These are phyloP conservation scores for Ceratosolen solmsi DNA, from an alignment of 1,140 invertebrate genomes.

Conservation along the genomic window DNA sequence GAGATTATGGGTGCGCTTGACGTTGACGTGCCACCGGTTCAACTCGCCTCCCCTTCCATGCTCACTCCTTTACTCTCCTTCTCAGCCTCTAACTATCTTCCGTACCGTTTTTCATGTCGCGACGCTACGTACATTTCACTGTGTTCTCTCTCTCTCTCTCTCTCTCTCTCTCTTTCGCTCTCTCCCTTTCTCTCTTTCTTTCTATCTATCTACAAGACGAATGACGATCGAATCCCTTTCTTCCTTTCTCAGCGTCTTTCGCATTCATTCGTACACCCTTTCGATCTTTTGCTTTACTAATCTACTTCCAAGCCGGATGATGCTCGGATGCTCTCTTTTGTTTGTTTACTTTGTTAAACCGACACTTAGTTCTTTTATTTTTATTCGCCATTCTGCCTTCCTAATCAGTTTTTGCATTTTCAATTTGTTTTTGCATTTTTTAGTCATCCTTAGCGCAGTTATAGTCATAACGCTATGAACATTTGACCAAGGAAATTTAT, in stretches of 20 bases:
- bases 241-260: not conserved
- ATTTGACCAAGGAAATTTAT: too few relatives aligned
- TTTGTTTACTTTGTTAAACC: constrained; percentile 40
- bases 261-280: not conserved
- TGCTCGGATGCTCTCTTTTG: constrained; percentile 43
- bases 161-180: not conserved
- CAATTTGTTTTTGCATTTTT: not conserved
- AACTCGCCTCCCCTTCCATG: not conserved
- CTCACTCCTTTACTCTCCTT: constrained; percentile 1
- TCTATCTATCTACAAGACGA: not conserved
- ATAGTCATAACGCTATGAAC: too few relatives aligned
- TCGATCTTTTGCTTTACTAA: too few relatives aligned
- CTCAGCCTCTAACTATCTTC: not conserved
- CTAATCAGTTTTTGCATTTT: not conserved
- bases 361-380: constrained; percentile 4
- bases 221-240: too few relatives aligned
- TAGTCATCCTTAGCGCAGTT: not conserved
- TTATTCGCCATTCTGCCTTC: not conserved
- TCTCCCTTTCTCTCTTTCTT: not conserved
- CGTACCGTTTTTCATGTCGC: not conserved
- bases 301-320: constrained; percentile 40
- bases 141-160: not conserved
- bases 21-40: constrained; percentile 59
- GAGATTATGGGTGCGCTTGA: constrained; percentile 61
- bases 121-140: not conserved